Conservation (phyloP, 2,113 vertebrate genomes). For the Motacilla tschutschensis region DNA sequence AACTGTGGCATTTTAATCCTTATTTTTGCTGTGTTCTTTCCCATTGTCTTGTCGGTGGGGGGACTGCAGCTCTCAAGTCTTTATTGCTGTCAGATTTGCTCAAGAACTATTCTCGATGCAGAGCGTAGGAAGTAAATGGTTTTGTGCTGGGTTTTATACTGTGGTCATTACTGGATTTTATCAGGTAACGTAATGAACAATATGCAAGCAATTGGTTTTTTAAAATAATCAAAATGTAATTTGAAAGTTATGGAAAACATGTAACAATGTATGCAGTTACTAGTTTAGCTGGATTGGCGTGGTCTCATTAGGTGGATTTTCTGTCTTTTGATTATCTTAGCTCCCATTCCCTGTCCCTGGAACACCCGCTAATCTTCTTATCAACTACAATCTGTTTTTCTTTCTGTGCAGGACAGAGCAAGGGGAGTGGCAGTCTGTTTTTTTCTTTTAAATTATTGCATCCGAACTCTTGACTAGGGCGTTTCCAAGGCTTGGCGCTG, state of each 20-base stretch:
- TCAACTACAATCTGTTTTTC: conserved; percentile 9
- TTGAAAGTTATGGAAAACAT: background rate
- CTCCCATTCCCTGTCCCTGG: conserved; percentile 26
- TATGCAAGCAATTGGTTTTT: background rate
- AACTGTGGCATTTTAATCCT: background rate
- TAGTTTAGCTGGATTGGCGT: background rate
- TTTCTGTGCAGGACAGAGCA: background rate
- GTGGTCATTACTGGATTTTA: background rate
- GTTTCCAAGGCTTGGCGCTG: background rate
- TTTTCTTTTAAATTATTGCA: background rate
- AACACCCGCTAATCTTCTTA: conserved; percentile 33
- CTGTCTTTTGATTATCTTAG: conserved; percentile 22
- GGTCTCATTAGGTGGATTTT: conserved; percentile 34
- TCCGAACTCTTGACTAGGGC: background rate
- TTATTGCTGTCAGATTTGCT: background rate
- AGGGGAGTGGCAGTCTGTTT: background rate
- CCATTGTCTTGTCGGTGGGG: background rate
- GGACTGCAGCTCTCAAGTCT: background rate
- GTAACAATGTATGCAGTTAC: background rate
- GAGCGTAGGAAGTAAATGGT: background rate
- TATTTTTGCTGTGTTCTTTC: background rate
- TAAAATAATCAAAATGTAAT: background rate
- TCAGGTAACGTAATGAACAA: background rate
- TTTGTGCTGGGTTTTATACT: background rate
- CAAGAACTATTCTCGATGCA: accelerated